Evolutionary conservation across 1,140 invertebrate species (phyloP).

Genomic region (Phenacoccus solenopsis): DNA sequence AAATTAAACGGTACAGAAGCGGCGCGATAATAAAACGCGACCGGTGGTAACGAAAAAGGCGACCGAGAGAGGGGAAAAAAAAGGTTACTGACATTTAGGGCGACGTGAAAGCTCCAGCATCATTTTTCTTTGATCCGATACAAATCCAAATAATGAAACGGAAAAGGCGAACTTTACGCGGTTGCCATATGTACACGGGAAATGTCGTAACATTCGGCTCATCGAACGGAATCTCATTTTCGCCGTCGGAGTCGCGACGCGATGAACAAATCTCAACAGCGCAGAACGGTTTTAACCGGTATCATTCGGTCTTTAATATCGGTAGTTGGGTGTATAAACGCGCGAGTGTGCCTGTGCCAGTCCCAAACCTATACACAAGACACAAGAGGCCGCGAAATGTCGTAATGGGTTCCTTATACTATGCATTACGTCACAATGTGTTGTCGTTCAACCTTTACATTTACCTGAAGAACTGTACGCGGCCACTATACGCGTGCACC

Average conservation of each 20-base stretch:
- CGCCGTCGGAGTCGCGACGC: neutral
- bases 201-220: neutral
- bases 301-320: neutral
- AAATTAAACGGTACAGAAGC: neutral
- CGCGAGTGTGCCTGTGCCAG: no score
- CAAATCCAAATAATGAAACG: neutral
- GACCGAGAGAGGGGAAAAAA: neutral
- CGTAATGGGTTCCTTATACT: slow-evolving; percentile 1
- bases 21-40: neutral
- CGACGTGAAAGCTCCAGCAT: neutral
- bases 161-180: neutral
- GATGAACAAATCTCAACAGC: neutral
- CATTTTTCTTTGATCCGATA: neutral
- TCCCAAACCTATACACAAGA: no score
- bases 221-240: neutral
- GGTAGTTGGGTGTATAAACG: neutral
- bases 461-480: neutral
- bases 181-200: neutral
- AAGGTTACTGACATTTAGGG: slow-evolving; percentile 1
- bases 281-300: neutral
- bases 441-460: slow-evolving; percentile 1
- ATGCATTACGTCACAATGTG: slow-evolving; percentile 1
- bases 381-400: neutral
- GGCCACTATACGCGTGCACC: no score
- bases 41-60: no score